Evolutionary conservation across 2,888 invertebrate genomes (phyloP), one percentile per base, ranked within the genome.

Genomic region (Drosophila tanythrix): DNA sequence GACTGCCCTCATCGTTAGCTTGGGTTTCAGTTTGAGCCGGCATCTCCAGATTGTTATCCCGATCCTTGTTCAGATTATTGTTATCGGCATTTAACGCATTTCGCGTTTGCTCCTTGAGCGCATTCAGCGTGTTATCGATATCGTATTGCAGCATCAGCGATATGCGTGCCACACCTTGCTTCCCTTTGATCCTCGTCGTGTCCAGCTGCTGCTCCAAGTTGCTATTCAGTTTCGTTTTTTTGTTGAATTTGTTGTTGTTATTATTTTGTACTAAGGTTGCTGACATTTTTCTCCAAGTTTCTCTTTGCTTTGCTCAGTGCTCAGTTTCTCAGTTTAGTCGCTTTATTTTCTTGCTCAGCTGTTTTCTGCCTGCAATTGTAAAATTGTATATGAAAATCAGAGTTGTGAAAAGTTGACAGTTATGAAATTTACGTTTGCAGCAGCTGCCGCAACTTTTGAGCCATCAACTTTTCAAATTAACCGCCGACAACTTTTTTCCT

Each of bases 71-170:
- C 27, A 38, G 25, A 56, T 36, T 35, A 46, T 62, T 64, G 56
- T n/a, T 57, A 35, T 74, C 79, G 25, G 25, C 60, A 79, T 66
- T 46, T 66, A 61, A 51, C 53, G 60, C 82, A 74, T 82, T 65
- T 25, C 65, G 74, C 52, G 63, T 76, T 33, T 91, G 92, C 80
- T 93, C 92, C 76, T 92, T 92, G 64, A 93, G 90, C 48, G 91
- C 90, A 85, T 93, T 93, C 67, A 93, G 72, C 35, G 93, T 93
- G 65, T 93, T 93, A 76, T 93, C 93, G 66, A 93, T 92, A 73
- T 93, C 93, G 88, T 93, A 93, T 78, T 93, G 92, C 62, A 93
- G 83, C 91, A 93, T 92, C 68, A 92, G 80, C 76, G 93, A 93
- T 84, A 93, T 92, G 69, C 57, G 61, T 29, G 67, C 70, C 55